Percentiles rank a stretch among this genome's conserved stretches.
Conservation (phyloP, 2,113 vertebrate species). For the Fregetta grallaria region DNA sequence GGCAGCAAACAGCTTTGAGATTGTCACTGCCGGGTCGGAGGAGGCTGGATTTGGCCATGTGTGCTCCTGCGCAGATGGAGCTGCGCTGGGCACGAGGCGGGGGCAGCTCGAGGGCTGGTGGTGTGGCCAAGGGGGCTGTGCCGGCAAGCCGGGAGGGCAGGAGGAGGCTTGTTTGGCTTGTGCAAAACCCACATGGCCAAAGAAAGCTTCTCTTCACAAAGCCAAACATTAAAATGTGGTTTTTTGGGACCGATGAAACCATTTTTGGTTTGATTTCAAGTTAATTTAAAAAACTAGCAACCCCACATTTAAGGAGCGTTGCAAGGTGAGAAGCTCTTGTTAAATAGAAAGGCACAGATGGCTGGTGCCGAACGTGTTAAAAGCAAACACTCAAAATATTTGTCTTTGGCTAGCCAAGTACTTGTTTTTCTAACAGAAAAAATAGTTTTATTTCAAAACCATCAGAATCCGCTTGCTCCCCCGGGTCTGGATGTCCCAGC, state of each 20-base stretch:
- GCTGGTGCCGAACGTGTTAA: background rate
- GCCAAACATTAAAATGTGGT: background rate
- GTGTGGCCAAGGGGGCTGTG: fast-evolving
- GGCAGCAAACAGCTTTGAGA: background rate
- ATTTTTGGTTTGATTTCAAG: background rate
- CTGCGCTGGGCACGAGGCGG: fast-evolving
- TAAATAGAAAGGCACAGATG: background rate
- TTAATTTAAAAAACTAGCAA: background rate
- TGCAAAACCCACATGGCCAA: background rate
- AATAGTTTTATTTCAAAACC: slow-evolving; percentile 6
- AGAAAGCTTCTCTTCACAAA: background rate
- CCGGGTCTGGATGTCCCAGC: fast-evolving
- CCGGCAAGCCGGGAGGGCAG: background rate
- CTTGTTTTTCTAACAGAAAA: slow-evolving; percentile 14
- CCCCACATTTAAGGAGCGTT: background rate
- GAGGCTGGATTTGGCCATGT: background rate
- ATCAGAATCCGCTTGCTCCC: background rate
- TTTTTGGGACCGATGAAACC: background rate
- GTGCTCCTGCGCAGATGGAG: fast-evolving
- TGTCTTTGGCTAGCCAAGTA: background rate
- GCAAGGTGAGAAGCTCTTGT: background rate
- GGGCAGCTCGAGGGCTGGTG: background rate
- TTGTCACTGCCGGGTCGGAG: background rate
- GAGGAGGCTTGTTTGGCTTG: background rate
- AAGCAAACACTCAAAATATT: background rate